phyloP scores from a whole-genome alignment of 1,140 invertebrate genomes.

The Megalonaias nervosa region DNA sequence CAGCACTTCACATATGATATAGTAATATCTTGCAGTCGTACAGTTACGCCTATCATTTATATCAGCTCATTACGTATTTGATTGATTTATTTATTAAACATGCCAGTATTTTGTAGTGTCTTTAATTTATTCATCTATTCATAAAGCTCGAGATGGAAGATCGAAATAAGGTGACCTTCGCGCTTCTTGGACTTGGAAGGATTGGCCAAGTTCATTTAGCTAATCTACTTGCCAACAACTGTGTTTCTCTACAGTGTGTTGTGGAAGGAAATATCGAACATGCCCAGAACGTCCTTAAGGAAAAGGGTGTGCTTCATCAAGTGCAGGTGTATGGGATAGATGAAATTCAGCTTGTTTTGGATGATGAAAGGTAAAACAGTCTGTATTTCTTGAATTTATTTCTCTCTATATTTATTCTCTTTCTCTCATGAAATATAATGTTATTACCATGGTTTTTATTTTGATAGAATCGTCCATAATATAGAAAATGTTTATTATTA shows the following conservation, averaged over 20 bases:
- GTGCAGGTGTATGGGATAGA: not conserved
- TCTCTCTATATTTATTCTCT: not conserved
- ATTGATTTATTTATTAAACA: too few relatives aligned
- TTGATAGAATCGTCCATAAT: not conserved
- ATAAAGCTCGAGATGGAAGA: too few relatives aligned
- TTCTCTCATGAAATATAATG: not conserved
- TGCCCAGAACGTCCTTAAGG: not conserved
- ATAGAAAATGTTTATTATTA: not conserved
- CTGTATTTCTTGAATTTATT: not conserved
- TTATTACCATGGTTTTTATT: not conserved
- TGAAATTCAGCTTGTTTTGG: not conserved
- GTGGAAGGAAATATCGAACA: not conserved
- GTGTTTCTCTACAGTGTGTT: not conserved
- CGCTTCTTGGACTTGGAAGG: slow-evolving; percentile 15
- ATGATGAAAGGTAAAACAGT: not conserved
- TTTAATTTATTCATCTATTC: too few relatives aligned
- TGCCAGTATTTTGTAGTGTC: too few relatives aligned
- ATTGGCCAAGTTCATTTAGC: slow-evolving; percentile 13
- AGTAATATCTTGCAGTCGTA: too few relatives aligned
- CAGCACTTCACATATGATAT: too few relatives aligned
- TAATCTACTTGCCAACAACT: not conserved
- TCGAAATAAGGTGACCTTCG: not conserved
- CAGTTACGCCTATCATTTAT: too few relatives aligned
- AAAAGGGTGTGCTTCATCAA: not conserved
- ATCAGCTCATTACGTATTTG: too few relatives aligned